Conservation (phyloP, 2,888 invertebrate genomes). For the Aelia acuminata region DNA sequence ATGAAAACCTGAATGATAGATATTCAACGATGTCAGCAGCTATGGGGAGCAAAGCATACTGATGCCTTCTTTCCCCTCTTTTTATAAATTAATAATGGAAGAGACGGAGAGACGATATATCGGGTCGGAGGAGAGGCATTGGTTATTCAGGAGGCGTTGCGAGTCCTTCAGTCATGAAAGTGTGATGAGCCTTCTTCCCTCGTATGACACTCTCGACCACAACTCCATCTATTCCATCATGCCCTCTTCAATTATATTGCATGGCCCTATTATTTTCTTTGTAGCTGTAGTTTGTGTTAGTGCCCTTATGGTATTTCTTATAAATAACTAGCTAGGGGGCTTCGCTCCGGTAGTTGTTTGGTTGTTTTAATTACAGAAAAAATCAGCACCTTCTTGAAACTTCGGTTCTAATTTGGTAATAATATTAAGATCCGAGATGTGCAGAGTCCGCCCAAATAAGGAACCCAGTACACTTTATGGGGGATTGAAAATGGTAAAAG, state of each 20-base stretch:
- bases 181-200: not conserved
- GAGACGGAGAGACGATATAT: not conserved
- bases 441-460: too few relatives aligned
- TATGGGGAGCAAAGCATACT: not conserved
- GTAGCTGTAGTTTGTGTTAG: not conserved
- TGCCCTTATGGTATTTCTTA: too few relatives aligned
- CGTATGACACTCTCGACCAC: not conserved
- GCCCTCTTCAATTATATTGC: not conserved
- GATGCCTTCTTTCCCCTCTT: not conserved
- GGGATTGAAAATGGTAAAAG: too few relatives aligned
- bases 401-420: too few relatives aligned
- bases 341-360: too few relatives aligned
- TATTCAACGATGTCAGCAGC: not conserved
- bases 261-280: not conserved
- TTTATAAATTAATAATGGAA: not conserved
- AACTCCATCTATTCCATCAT: not conserved
- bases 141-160: conserved; percentile 24
- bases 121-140: not conserved
- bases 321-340: too few relatives aligned
- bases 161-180: not conserved
- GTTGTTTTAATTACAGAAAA: too few relatives aligned
- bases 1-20: not conserved
- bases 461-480: too few relatives aligned
- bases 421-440: too few relatives aligned
- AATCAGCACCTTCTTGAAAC: too few relatives aligned